Percentiles rank a stretch among this genome's conserved stretches.
Conservation (phyloP, 23 tunicate genomes). For the Aplidium turbinatum region DNA sequence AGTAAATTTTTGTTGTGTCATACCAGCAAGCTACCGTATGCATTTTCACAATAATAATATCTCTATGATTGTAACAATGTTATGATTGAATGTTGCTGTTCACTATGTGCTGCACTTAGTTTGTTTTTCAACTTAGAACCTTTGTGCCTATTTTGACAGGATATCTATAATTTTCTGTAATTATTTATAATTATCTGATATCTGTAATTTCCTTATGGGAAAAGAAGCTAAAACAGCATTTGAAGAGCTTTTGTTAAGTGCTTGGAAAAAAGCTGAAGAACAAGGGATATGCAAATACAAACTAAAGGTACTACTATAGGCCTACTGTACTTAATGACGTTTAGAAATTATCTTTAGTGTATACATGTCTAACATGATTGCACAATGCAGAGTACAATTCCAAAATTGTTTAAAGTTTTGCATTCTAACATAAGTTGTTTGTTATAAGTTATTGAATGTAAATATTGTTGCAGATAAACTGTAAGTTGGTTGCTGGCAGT, state of each 20-base stretch:
- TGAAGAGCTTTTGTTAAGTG: not conserved
- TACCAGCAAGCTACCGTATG: no score
- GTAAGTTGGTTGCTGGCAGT: constrained; percentile 5
- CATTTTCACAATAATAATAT: no score
- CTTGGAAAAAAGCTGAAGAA: constrained; percentile 33
- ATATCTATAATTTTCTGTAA: no score
- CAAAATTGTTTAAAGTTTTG: no score
- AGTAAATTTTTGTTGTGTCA: no score
- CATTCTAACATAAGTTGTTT: not conserved
- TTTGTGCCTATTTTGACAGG: no score
- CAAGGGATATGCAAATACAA: constrained; percentile 32
- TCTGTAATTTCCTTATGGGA: no score
- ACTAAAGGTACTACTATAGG: constrained; percentile 6
- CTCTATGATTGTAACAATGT: not conserved
- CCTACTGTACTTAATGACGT: not conserved
- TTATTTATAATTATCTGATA: no score
- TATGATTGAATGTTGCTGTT: not conserved
- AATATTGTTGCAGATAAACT: constrained; percentile 9
- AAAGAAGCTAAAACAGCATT: no score
- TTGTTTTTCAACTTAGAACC: not conserved
- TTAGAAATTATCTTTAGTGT: not conserved
- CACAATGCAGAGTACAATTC: no score
- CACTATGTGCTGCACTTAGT: not conserved
- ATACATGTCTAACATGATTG: no score
- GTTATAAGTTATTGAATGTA: not conserved